Percentiles rank a stretch among this genome's conserved stretches.
These are phyloP conservation scores for Thereva nobilitata DNA, from an alignment of 2,888 invertebrate species.

Conservation along the genomic window DNA sequence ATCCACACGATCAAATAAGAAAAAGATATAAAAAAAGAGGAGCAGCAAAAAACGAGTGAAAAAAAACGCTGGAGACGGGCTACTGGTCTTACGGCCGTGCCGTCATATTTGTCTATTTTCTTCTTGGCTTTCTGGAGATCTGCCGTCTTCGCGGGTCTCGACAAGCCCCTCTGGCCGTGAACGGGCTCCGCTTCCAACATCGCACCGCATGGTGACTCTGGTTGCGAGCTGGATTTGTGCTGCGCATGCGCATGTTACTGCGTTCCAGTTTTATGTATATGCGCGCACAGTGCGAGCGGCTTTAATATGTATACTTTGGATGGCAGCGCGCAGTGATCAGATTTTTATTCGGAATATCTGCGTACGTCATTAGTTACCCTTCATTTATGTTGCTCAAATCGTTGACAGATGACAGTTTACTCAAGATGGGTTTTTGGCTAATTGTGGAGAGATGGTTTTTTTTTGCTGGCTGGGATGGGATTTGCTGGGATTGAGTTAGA, in stretches of 20 bases:
- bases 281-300: slow-evolving; percentile 18
- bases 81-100: slow-evolving; percentile 57
- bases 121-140: slow-evolving; percentile 17
- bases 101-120: slow-evolving; percentile 39
- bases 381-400: no score
- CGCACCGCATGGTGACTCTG: not conserved
- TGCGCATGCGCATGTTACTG: slow-evolving; percentile 9
- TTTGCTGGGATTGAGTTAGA: no score
- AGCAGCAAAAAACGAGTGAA: slow-evolving; percentile 60
- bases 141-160: slow-evolving; percentile 7
- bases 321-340: no score
- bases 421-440: no score
- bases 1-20: slow-evolving; percentile 51
- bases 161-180: not conserved
- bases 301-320: not conserved
- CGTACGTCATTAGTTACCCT: no score
- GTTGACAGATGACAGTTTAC: no score
- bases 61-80: slow-evolving; percentile 46
- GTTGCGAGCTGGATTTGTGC: slow-evolving; percentile 1
- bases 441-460: no score
- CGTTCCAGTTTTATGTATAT: slow-evolving; percentile 26
- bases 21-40: slow-evolving; percentile 59
- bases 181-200: not conserved
- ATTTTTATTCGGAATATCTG: no score
- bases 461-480: no score